Percentiles rank a stretch among this genome's conserved stretches.
phyloP scores from a whole-genome alignment of 2,888 invertebrate genomes.

The Lasioglossum marginatum region DNA sequence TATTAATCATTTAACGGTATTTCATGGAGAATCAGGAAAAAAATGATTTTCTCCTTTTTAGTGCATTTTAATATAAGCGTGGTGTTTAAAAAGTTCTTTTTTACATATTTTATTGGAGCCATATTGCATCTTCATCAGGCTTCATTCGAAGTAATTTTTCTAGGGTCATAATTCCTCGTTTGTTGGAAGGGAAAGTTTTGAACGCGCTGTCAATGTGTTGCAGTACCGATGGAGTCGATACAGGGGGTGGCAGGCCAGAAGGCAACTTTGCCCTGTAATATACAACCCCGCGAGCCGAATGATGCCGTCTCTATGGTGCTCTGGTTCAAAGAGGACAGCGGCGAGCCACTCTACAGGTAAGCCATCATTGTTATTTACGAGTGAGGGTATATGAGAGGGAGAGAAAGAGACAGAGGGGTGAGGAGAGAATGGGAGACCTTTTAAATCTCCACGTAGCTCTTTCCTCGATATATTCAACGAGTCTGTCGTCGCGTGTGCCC shows the following conservation, averaged over 20 bases:
- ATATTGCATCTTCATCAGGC: too few species aligned
- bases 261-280: conserved; percentile 95
- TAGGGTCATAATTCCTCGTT: conserved; percentile 25
- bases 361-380: conserved; percentile 55
- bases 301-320: conserved; percentile 95
- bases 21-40: too few species aligned
- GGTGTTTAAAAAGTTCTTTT: too few species aligned
- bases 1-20: too few species aligned
- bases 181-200: conserved; percentile 12
- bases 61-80: too few species aligned
- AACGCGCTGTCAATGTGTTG: conserved; percentile 77
- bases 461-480: background rate
- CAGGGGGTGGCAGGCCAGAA: conserved; percentile 94
- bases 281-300: conserved; percentile 91
- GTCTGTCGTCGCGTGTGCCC: background rate
- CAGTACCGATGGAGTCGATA: conserved; percentile 94
- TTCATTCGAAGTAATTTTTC: background rate
- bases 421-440: conserved; percentile 13
- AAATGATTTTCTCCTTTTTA: too few species aligned
- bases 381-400: background rate
- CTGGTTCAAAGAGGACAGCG: conserved; percentile 95
- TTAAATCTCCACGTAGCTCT: conserved; percentile 18
- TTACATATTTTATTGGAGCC: too few species aligned
- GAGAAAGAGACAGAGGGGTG: background rate
- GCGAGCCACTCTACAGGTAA: conserved; percentile 92